phyloP scores from a whole-genome alignment of 2,797 vertebrate genomes.

The Rhinoraja longicauda region DNA sequence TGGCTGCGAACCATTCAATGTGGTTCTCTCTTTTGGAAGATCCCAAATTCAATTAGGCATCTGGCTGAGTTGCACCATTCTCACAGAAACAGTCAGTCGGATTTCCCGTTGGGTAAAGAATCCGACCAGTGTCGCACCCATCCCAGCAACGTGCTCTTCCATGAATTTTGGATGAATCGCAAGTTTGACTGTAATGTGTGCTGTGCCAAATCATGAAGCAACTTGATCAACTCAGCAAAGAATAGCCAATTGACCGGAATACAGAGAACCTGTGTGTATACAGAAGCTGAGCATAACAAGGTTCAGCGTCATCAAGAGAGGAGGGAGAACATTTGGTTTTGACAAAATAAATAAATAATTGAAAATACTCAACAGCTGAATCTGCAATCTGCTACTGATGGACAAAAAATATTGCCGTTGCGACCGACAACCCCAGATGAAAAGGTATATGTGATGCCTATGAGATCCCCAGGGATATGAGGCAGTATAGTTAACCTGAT shows the following conservation, averaged over 20 bases:
- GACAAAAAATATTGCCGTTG: too few species aligned
- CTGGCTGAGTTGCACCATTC: not conserved
- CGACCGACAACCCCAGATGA: too few species aligned
- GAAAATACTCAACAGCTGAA: not conserved
- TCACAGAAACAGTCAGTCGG: not conserved
- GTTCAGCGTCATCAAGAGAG: not conserved
- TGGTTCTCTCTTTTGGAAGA: not conserved
- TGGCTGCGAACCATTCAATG: not conserved
- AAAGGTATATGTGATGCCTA: too few species aligned
- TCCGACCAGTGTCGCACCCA: not conserved
- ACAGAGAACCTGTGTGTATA: not conserved
- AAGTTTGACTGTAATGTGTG: not conserved
- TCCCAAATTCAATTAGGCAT: not conserved
- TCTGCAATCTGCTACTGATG: not conserved
- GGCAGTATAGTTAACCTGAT: not conserved
- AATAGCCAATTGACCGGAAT: not conserved
- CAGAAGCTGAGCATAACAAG: not conserved
- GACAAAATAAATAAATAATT: not conserved
- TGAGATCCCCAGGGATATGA: too few species aligned
- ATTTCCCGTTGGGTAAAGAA: not conserved
- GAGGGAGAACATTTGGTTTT: not conserved
- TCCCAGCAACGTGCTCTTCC: not conserved
- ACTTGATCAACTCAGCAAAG: not conserved
- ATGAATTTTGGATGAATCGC: not conserved
- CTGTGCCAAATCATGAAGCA: too few species aligned